Conservation (phyloP, 64 coral and sea anemone species). For the Anthopleura sola region DNA sequence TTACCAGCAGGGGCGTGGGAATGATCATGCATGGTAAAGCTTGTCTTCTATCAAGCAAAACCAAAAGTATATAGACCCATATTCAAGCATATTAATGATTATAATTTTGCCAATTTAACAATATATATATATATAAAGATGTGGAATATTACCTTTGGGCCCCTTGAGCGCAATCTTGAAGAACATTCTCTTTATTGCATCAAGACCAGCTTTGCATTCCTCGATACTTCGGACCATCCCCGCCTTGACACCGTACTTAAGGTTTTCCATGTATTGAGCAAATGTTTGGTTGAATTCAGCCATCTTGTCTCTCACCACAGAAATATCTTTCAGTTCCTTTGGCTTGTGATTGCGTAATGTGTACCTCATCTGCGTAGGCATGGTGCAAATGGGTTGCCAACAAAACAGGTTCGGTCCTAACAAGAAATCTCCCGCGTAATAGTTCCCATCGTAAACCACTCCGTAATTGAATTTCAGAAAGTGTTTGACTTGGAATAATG, state of each 20-base stretch:
- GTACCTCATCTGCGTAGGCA: not conserved
- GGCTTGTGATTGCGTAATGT: conserved; percentile 17
- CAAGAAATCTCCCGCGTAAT: conserved; percentile 76
- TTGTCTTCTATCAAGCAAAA: too few species aligned
- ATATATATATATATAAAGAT: not conserved
- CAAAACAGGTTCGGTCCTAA: conserved; percentile 51
- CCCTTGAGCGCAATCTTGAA: conserved; percentile 17
- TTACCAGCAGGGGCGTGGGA: too few species aligned
- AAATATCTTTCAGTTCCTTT: conserved; percentile 8
- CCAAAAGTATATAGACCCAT: too few species aligned
- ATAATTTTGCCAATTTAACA: not conserved
- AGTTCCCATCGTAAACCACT: conserved; percentile 68
- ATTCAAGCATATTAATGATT: too few species aligned
- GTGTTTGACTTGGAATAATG: conserved; percentile 79
- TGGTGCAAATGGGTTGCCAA: conserved; percentile 43
- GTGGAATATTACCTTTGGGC: conserved; percentile 9
- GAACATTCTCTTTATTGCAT: conserved; percentile 29
- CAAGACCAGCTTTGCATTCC: conserved; percentile 43
- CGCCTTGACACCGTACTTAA: conserved; percentile 36
- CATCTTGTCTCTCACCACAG: conserved; percentile 11
- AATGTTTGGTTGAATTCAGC: conserved; percentile 24
- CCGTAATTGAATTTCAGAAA: conserved; percentile 66
- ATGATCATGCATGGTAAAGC: too few species aligned
- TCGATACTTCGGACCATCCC: conserved; percentile 53
- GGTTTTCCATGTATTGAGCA: conserved; percentile 35